A percentile compares a stretch with the other conserved stretches of the same genome.
phyloP scores from a whole-genome alignment of 2,797 vertebrate genomes.

The Neosalanx taihuensis region DNA sequence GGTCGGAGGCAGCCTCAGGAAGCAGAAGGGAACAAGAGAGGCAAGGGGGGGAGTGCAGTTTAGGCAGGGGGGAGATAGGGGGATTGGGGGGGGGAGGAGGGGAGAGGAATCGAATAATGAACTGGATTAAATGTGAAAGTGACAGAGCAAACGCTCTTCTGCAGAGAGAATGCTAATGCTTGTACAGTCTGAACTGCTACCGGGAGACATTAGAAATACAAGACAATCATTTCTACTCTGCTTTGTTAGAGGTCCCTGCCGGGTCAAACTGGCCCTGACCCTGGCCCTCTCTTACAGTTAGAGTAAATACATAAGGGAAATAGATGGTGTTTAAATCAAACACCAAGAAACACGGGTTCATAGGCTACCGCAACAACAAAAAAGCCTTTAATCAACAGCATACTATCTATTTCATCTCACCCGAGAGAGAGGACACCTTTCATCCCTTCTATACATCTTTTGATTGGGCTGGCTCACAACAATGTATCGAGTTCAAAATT shows the following conservation, averaged over 20 bases:
- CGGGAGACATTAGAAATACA: conserved; percentile 18
- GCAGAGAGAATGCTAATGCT: conserved; percentile 57
- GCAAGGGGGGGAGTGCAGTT: neutral
- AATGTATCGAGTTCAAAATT: conserved; percentile 62
- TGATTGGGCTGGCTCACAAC: conserved; percentile 50
- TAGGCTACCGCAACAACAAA: neutral
- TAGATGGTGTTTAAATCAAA: too few species aligned
- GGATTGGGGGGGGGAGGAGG: conserved; percentile 34
- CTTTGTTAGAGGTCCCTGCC: conserved; percentile 21
- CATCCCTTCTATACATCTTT: conserved; percentile 65
- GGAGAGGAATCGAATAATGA: conserved; percentile 63
- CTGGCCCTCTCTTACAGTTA: too few species aligned
- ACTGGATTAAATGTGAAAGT: conserved; percentile 75
- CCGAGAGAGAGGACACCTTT: conserved; percentile 33
- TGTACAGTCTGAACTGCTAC: conserved; percentile 47
- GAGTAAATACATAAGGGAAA: too few species aligned
- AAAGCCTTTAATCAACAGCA: conserved; percentile 41
- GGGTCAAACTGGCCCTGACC: neutral
- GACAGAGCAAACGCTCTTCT: conserved; percentile 57
- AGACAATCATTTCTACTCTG: conserved; percentile 7
- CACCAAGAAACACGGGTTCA: too few species aligned
- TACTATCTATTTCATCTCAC: conserved; percentile 53
- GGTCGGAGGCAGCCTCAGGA: too few species aligned
- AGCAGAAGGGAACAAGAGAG: too few species aligned
- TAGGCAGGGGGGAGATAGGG: too few species aligned